Evolutionary conservation across 2,888 invertebrate genomes (phyloP).

Genomic region (Andrena bicolor): DNA sequence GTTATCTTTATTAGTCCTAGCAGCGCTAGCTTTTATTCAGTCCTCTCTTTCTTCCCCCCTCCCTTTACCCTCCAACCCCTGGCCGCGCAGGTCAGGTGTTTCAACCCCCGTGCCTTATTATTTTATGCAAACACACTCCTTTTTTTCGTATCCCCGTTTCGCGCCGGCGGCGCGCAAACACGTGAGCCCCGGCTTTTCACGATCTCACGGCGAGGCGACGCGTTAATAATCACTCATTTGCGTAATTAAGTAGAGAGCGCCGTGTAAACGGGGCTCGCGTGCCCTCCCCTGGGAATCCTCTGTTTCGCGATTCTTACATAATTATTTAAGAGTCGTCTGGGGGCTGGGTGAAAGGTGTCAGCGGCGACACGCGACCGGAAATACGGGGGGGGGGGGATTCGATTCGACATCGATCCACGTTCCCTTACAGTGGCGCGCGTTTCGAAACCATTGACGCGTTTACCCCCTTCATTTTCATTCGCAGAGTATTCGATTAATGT

Average conservation of each 20-base stretch:
- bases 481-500: too few relatives aligned
- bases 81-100: conserved; percentile 24
- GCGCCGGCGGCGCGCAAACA: conserved; percentile 16
- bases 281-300: conserved; percentile 24
- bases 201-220: conserved; percentile 36
- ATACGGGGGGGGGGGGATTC: neutral
- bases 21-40: conserved; percentile 43
- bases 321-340: conserved; percentile 29
- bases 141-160: conserved; percentile 41
- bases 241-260: conserved; percentile 56
- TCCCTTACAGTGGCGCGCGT: neutral
- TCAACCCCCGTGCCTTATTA: conserved; percentile 42
- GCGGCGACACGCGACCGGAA: conserved; percentile 16
- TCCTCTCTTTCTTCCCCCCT: neutral
- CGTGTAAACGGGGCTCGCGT: conserved; percentile 28
- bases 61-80: neutral
- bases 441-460: too few relatives aligned
- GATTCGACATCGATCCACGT: conserved; percentile 51
- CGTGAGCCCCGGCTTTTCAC: conserved; percentile 18
- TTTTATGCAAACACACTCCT: conserved; percentile 54
- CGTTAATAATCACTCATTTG: conserved; percentile 59
- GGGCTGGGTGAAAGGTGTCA: conserved; percentile 9
- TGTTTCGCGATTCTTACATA: conserved; percentile 44
- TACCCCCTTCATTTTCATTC: too few relatives aligned
- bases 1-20: conserved; percentile 56